These are phyloP conservation scores for Drosophila parvula DNA, from an alignment of 1,140 invertebrate species.

Conservation along the genomic window DNA sequence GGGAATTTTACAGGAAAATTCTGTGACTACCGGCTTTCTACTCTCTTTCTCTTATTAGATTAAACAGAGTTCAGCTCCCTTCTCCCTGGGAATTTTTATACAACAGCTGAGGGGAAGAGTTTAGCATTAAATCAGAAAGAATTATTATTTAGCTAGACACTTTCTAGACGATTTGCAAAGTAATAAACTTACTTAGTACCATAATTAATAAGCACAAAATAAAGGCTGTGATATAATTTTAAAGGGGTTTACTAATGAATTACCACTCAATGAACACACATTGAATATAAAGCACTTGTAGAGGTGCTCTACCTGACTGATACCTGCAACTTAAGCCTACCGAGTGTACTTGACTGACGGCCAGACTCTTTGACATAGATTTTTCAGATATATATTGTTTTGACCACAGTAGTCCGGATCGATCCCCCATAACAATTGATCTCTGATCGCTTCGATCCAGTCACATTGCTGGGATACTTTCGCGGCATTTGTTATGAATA, in stretches of 20 bases:
- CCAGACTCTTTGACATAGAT: background rate
- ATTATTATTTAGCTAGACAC: background rate
- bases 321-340: background rate
- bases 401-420: constrained; percentile 19
- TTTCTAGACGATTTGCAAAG: background rate
- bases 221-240: background rate
- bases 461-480: constrained; percentile 44
- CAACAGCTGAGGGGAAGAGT: background rate
- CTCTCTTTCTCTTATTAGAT: background rate
- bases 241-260: background rate
- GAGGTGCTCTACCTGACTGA: too few relatives aligned
- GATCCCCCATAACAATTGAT: constrained; percentile 28
- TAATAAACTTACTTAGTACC: background rate
- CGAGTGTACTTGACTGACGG: background rate
- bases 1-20: constrained; percentile 5
- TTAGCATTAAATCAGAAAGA: background rate
- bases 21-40: background rate
- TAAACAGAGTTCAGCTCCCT: background rate
- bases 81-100: background rate
- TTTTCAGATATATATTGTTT: background rate
- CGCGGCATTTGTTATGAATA: constrained; percentile 45
- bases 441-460: constrained; percentile 17
- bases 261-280: too few relatives aligned
- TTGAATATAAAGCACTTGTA: background rate
- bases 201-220: background rate